phyloP scores from a whole-genome alignment of 2,888 invertebrate genomes.

The Pogonocherus hispidulus region DNA sequence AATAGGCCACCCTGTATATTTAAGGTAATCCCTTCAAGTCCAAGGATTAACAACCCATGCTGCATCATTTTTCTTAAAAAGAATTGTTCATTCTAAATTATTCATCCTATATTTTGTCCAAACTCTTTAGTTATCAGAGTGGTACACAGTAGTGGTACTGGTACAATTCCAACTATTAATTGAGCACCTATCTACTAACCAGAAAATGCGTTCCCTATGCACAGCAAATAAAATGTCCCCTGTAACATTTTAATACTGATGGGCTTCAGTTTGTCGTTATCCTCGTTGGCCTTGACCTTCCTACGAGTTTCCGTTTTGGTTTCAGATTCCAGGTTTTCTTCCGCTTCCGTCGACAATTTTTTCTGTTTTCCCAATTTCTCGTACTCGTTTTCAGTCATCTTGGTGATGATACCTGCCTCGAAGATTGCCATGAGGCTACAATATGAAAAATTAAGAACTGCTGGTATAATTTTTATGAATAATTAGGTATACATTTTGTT shows the following conservation, averaged over 20 bases:
- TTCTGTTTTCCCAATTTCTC: constrained; percentile 76
- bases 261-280: constrained; percentile 72
- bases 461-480: background rate
- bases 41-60: too few relatives aligned
- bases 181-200: too few relatives aligned
- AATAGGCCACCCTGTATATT: too few relatives aligned
- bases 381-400: constrained; percentile 84
- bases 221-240: constrained; percentile 80
- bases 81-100: too few relatives aligned
- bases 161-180: too few relatives aligned
- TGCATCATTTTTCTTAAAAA: too few relatives aligned
- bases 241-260: constrained; percentile 80
- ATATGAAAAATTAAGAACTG: constrained; percentile 10
- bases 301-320: constrained; percentile 57
- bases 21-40: too few relatives aligned
- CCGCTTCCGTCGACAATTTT: constrained; percentile 67
- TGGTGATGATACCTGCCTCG: constrained; percentile 82
- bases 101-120: too few relatives aligned
- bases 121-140: too few relatives aligned
- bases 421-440: constrained; percentile 79
- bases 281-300: constrained; percentile 58
- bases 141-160: too few relatives aligned
- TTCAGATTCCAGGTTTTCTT: constrained; percentile 52
- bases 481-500: constrained; percentile 73
- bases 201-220: constrained; percentile 76